phyloP scores from a whole-genome alignment of 2,797 vertebrate genomes.

The Anniella stebbinsi region DNA sequence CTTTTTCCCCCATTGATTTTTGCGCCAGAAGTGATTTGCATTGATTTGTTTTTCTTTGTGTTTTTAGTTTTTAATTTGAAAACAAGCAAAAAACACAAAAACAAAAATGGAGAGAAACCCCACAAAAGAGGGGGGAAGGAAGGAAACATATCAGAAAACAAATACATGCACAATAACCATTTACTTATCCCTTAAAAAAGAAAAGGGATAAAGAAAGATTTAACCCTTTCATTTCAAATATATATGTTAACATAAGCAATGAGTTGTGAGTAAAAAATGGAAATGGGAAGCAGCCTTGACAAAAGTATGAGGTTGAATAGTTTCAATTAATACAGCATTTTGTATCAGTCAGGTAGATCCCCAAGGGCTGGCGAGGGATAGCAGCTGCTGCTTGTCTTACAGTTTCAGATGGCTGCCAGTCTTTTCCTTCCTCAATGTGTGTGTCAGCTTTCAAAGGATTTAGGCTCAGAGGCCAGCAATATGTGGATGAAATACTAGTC shows the following conservation, averaged over 20 bases:
- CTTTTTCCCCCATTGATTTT: not conserved
- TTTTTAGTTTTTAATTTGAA: no score
- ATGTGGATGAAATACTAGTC: not conserved
- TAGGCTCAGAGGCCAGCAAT: not conserved
- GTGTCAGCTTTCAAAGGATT: not conserved
- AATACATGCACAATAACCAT: no score
- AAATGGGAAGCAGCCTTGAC: not conserved
- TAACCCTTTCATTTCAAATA: no score
- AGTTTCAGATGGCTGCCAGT: not conserved
- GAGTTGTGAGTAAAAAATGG: not conserved
- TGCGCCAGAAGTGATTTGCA: not conserved
- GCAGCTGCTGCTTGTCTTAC: no score
- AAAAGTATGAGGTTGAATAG: not conserved
- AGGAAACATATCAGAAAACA: no score
- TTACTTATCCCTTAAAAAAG: no score
- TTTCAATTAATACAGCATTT: not conserved
- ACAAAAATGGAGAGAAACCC: no score
- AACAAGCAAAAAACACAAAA: no score
- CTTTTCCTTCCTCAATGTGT: not conserved
- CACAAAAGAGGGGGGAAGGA: no score
- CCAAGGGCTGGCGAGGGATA: not conserved
- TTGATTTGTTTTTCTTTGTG: no score
- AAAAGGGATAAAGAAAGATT: no score
- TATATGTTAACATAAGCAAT: not conserved
- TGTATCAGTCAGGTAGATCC: not conserved